phyloP scores from a whole-genome alignment of 2,113 vertebrate species.

The Dipodomys stephensi region DNA sequence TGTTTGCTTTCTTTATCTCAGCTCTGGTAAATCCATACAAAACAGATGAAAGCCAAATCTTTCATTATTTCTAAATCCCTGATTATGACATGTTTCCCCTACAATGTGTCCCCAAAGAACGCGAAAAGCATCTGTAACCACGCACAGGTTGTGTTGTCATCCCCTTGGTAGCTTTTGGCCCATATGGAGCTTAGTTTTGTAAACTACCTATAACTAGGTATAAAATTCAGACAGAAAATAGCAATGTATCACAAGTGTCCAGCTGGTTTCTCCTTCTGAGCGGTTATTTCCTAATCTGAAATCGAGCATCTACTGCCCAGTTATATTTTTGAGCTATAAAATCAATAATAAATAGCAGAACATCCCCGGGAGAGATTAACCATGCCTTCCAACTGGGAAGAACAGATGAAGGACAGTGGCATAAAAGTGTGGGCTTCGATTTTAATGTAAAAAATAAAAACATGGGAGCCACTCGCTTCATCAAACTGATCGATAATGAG shows the following conservation, averaged over 20 bases:
- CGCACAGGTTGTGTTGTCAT: slow-evolving; percentile 25
- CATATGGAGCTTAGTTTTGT: slow-evolving; percentile 85
- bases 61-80: slow-evolving; percentile 76
- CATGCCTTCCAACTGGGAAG: slow-evolving; percentile 83
- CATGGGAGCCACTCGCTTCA: slow-evolving; percentile 27
- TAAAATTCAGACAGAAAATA: slow-evolving; percentile 83
- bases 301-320: slow-evolving; percentile 77
- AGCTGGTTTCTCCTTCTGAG: slow-evolving; percentile 85
- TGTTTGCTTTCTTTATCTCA: slow-evolving; percentile 76
- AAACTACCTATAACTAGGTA: slow-evolving; percentile 85
- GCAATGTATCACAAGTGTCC: slow-evolving; percentile 86
- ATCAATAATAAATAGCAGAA: slow-evolving; percentile 86
- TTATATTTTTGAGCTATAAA: slow-evolving; percentile 84
- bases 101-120: slow-evolving; percentile 75
- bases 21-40: slow-evolving; percentile 71
- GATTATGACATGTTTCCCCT: slow-evolving; percentile 61
- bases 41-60: slow-evolving; percentile 76
- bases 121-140: slow-evolving; percentile 69
- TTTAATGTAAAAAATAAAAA: slow-evolving; percentile 67
- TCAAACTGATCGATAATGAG: slow-evolving; percentile 73
- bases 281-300: slow-evolving; percentile 87
- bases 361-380: slow-evolving; percentile 84
- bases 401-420: slow-evolving; percentile 85
- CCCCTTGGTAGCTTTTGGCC: slow-evolving; percentile 72
- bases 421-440: slow-evolving; percentile 50